Base-by-base conservation (phyloP, 2,113 vertebrate genomes). In the Ptyas mucosa region DNA sequence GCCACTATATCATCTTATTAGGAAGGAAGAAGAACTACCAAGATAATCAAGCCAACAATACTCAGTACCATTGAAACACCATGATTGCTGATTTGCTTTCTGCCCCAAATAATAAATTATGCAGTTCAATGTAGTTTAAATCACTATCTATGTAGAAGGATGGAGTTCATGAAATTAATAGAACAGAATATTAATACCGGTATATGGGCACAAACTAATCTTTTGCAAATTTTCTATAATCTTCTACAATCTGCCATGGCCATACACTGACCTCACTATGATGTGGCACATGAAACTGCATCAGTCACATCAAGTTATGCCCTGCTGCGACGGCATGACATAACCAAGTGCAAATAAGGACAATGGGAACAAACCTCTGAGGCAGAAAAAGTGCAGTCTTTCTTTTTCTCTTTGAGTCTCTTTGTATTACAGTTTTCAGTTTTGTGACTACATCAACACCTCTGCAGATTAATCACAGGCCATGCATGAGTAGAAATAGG, bases 271-370 rank as follows among this genome's bases (percentile, higher is more conserved):
- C 95, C 96, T 94, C 93, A 6, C 93, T 46, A 92, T 89, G 95
- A 96, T 96, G 95, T 95, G 95, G 96, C 96, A 96, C 96, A 95
- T 89, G 96, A 96, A 96, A 94, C 94, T 95, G 95, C 95, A 96
- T 94, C 96, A 97, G 96, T 96, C 96, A 96, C 96, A 97, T 97
- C 95, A 24, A 87, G 95, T 96, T 97, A 96, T 89, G 88, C 95
- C 95, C 91, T 4, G 91, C 93, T 94, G 94, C 88, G 94, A 49
- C 26, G 93, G 95, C 92, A 93, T 96, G 97, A 97, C 96, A 97
- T 95, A 95, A 95, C 96, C 96, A 95, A 81, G 97, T 97, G 97
- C 96, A 97, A 58, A 93, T 95, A 91, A 97, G 97, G 97, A 97
- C 97, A 97, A 21, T 12, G 0, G 0, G 46, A 94, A 95, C 95